Percentiles rank a stretch among this genome's conserved stretches.
phyloP scores from a whole-genome alignment of 2,113 vertebrate species.

The Pluvianellus socialis region DNA sequence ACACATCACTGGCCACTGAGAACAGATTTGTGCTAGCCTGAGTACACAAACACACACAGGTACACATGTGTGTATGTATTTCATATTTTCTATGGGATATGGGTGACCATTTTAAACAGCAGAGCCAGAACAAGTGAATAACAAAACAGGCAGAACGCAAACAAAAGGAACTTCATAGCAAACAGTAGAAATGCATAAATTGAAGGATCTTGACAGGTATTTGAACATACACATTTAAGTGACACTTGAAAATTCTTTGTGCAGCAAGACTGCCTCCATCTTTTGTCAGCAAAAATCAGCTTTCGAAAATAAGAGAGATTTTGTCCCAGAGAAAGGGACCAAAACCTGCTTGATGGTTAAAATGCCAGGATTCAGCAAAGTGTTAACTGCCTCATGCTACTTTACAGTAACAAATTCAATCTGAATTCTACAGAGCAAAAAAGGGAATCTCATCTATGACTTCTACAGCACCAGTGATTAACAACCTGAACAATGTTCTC shows the following conservation, averaged over 20 bases:
- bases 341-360: neutral
- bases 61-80: accelerated
- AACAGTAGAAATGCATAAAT: neutral
- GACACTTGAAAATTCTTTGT: neutral
- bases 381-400: neutral
- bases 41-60: accelerated
- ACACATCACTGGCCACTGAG: neutral
- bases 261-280: neutral
- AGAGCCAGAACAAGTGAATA: neutral
- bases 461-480: neutral
- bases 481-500: neutral
- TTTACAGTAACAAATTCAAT: neutral
- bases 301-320: neutral
- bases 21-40: accelerated
- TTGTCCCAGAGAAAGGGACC: neutral
- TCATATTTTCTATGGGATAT: neutral
- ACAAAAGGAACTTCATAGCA: neutral
- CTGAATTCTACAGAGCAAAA: neutral
- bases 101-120: neutral
- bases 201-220: neutral
- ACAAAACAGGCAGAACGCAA: neutral
- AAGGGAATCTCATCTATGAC: neutral
- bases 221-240: neutral
- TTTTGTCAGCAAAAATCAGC: neutral
- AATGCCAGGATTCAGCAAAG: neutral